These are phyloP conservation scores for Nymphalis io DNA, from an alignment of 1,140 invertebrate species.

Conservation along the genomic window DNA sequence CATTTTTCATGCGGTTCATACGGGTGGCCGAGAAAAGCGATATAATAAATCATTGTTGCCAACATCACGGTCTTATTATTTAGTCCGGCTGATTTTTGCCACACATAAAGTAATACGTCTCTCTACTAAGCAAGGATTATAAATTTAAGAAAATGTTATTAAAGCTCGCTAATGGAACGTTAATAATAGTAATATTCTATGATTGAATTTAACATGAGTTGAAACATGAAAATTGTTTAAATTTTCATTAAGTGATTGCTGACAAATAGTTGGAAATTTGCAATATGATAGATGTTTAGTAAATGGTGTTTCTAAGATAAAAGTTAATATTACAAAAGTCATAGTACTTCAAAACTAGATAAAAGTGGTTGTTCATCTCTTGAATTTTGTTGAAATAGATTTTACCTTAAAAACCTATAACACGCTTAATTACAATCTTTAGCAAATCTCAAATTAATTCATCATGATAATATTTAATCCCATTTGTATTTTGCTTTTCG, in stretches of 20 bases:
- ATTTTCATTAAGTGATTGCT: background rate
- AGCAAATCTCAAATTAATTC: background rate
- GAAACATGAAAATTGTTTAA: background rate
- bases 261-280: slow-evolving; percentile 2
- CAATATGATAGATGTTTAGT: background rate
- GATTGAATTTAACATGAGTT: background rate
- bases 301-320: background rate
- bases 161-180: slow-evolving; percentile 4
- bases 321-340: background rate
- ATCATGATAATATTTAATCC: background rate
- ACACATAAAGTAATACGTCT: slow-evolving; percentile 62
- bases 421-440: background rate
- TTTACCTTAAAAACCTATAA: background rate
- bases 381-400: background rate
- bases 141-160: slow-evolving; percentile 17
- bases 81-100: slow-evolving; percentile 71
- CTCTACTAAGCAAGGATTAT: slow-evolving; percentile 10
- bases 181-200: slow-evolving; percentile 2
- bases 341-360: background rate
- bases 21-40: slow-evolving; percentile 76
- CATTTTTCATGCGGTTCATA: slow-evolving; percentile 80
- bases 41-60: slow-evolving; percentile 79
- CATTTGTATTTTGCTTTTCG: background rate
- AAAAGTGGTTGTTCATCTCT: background rate
- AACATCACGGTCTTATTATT: slow-evolving; percentile 78